These are phyloP conservation scores for Cabera pusaria DNA, from an alignment of 2,888 invertebrate genomes.

Conservation along the genomic window DNA sequence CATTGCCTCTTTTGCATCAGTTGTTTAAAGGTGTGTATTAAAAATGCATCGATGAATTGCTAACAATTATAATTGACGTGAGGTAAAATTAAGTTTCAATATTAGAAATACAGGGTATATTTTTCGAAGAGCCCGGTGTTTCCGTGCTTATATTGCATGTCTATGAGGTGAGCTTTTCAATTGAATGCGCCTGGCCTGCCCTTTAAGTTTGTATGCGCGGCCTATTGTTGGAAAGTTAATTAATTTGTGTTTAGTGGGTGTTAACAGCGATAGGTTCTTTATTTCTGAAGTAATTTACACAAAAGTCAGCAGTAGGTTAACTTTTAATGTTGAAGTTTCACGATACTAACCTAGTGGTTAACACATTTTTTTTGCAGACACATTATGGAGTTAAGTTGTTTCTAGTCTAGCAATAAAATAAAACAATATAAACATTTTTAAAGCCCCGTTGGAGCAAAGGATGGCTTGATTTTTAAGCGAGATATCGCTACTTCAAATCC, in stretches of 20 bases:
- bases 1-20: constrained; percentile 10
- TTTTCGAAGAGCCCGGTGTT: constrained; percentile 40
- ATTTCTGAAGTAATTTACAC: too few species aligned
- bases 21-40: neutral
- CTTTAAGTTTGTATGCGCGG: constrained; percentile 32
- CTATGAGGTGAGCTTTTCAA: constrained; percentile 70
- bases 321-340: too few species aligned
- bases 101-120: constrained; percentile 27
- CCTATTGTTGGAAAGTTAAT: constrained; percentile 25
- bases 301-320: too few species aligned
- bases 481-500: too few species aligned
- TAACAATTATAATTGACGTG: neutral
- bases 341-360: too few species aligned
- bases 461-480: too few species aligned
- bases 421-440: too few species aligned
- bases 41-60: constrained; percentile 35
- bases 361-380: too few species aligned
- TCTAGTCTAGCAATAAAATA: too few species aligned
- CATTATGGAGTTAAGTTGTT: too few species aligned
- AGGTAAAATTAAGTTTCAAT: neutral
- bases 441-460: too few species aligned
- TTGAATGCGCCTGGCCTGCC: constrained; percentile 51
- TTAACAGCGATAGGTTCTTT: too few species aligned
- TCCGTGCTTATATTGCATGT: constrained; percentile 65
- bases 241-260: neutral